A percentile compares a stretch with the other conserved stretches of the same genome.
Conservation (phyloP, 2,113 vertebrate species). For the Prolemur simus region DNA sequence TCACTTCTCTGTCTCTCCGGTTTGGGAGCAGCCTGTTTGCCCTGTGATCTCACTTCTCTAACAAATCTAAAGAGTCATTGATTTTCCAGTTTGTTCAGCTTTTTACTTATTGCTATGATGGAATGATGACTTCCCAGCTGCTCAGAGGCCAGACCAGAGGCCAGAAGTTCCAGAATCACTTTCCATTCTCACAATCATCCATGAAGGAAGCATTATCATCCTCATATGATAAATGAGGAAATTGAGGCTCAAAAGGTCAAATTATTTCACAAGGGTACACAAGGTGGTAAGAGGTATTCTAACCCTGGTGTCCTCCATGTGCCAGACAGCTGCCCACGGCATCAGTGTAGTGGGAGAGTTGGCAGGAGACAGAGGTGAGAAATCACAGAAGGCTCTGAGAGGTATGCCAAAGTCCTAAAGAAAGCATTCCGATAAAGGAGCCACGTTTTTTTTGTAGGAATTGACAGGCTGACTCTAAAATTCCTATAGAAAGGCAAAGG, state of each 20-base stretch:
- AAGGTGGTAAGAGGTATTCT: background rate
- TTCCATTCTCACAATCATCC: background rate
- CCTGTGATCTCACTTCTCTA: background rate
- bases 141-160: too few relatives aligned
- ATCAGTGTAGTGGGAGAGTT: background rate
- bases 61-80: background rate
- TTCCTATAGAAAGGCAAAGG: background rate
- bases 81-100: background rate
- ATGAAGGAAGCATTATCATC: background rate
- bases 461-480: background rate
- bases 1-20: background rate
- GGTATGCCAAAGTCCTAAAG: conserved; percentile 20
- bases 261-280: background rate
- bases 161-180: background rate
- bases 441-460: background rate
- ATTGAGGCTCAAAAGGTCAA: background rate
- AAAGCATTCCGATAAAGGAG: background rate
- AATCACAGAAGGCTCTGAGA: background rate
- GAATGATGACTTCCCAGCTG: background rate
- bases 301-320: background rate
- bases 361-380: background rate
- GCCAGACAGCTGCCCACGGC: too few relatives aligned
- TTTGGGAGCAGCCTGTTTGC: background rate
- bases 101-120: background rate
- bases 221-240: background rate